Evolutionary conservation across 2,888 invertebrate genomes (phyloP), one percentile per base, ranked within the genome.

Genomic region (Agriopis leucophaearia): DNA sequence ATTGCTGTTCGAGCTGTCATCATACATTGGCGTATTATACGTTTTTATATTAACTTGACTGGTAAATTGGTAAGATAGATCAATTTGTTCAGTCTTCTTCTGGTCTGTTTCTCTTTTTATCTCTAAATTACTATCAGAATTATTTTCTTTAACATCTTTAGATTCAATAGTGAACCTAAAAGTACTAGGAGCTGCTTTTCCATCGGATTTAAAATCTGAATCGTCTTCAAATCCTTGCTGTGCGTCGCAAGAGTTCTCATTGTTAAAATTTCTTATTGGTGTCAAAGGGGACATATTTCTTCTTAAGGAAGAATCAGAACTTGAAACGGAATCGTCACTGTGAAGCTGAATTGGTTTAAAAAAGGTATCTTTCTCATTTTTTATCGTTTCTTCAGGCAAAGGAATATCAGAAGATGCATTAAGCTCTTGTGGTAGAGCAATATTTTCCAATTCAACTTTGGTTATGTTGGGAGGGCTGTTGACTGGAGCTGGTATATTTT

Each of bases 221-320:
- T 88, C 86, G 71, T 89, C 87, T 70, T 94, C 93, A 62, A 92
- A 94, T 0, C 87, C 93, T 78, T 92, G 94, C 73, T 93, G 93
- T 1, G 94, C 94, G 57, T 94, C 94, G 75, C 88, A 92, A 0
- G 94, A 94, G 65, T 94, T 93, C 74, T 94, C 94, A 73, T 92
- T 92, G 71, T 91, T 90, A 45, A 88, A 94, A 78, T 92, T 93
- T 60, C 93, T 85, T 47, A 94, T 91, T 9, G 94, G 94, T 7
- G 94, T 94, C 38, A 94, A 77, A 0, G 94, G 94, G 4, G 94
- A 94, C 91, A 94, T 91, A 60, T 94, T 94, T 72, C 93, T 85
- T 69, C 86, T 81, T 10, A 94, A 73, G 16, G 91, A 91, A 0
- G 92, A 92, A 75, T 90, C 90, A 1, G 92, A 92, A 73, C 92